These are phyloP conservation scores for Romanogobio albipinnatus DNA, from an alignment of 2,113 vertebrate species.

Conservation along the genomic window DNA sequence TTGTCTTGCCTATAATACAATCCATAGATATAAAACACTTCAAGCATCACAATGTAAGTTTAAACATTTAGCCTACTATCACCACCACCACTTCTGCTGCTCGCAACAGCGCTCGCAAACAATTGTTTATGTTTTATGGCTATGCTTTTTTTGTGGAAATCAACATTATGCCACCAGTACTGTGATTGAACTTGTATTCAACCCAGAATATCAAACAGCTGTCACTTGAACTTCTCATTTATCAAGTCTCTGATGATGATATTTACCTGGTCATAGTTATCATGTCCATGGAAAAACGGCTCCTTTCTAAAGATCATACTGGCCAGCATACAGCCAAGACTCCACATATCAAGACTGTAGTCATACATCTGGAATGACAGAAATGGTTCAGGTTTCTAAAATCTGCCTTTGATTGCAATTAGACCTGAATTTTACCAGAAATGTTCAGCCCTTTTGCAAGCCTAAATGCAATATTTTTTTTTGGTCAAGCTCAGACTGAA, in stretches of 20 bases:
- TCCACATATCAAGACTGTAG: conserved; percentile 22
- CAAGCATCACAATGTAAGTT: no score
- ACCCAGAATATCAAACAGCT: neutral
- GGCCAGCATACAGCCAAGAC: conserved; percentile 14
- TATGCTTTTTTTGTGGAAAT: no score
- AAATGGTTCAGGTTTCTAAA: neutral
- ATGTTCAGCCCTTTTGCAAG: no score
- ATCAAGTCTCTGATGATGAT: neutral
- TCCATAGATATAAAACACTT: no score
- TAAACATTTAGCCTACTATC: no score
- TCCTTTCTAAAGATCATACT: conserved; percentile 22
- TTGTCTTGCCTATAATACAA: no score
- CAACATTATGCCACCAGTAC: no score
- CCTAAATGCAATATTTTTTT: neutral
- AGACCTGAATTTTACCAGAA: no score
- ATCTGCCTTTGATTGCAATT: neutral
- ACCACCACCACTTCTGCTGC: no score
- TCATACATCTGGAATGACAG: conserved; percentile 5
- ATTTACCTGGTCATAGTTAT: conserved; percentile 15
- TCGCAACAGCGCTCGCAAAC: no score
- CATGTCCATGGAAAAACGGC: conserved; percentile 13
- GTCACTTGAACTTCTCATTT: neutral
- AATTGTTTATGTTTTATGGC: no score
- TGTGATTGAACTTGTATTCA: no score
- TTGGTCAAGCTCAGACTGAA: neutral